Base-by-base conservation (phyloP, 2,113 vertebrate species). In the Vanacampus margaritifer region DNA sequence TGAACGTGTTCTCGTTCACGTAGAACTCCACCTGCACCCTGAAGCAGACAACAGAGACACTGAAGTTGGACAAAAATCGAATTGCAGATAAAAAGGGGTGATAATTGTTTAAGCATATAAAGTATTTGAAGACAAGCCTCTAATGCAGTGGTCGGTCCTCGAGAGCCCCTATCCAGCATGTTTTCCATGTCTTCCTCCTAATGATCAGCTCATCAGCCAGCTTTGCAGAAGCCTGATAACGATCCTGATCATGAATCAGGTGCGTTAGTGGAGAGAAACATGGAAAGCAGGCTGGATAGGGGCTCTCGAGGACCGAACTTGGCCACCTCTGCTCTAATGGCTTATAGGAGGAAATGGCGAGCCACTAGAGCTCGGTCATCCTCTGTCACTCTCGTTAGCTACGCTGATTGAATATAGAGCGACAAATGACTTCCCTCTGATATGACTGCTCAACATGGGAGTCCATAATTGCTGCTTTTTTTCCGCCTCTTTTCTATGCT, bases 21-120 rank as follows among this genome's bases (percentile, higher is more conserved):
- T 94, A 94, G 86, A 94, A 94, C 87, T 94, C 93, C 59, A 94
- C 93, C 73, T 93, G 93, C 72, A 93, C 93, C 88, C 93, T 93
- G 66, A 64, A 68, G 83, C 78, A 35, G 65, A 56, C 72, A n/a
- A n/a, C n/a, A n/a, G n/a, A n/a, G 61, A 70, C 24, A 48, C 26
- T 32, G 17, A 57, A 57, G 26, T 4, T 13, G 41, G 39, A 13
- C 35, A 41, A 12, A 70, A 70, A 65, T 14, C 24, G 67, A 67
- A 81, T 67, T 76, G 26, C 43, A 65, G 45, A 53, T 60, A 50
- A 19, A 76, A 76, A 54, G 67, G 68, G 54, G 64, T 26, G 46
- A 87, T 83, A 78, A 84, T 71, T 62, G 77, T 83, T 72, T 80
- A 78, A 72, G 72, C 61, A 61, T 48, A 51, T 67, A 46, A 63